Evolutionary conservation across 2,888 invertebrate species (phyloP).

Genomic region (Drosophila quinaria): DNA sequence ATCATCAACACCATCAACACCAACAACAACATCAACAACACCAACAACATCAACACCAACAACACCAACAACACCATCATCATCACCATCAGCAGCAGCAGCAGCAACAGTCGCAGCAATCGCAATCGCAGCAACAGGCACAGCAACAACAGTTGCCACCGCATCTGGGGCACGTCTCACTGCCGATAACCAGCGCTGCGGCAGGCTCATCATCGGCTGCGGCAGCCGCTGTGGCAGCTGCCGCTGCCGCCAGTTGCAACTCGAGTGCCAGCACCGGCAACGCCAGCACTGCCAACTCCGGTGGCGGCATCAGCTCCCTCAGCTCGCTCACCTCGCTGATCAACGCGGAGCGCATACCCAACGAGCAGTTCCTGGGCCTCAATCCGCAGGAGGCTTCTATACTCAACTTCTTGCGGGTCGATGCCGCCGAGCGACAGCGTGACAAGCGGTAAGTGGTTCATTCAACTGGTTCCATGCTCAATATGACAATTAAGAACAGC

Average conservation of each 20-base stretch:
- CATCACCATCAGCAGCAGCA: conserved; percentile 48
- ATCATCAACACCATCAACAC: conserved; percentile 83
- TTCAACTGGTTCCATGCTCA: neutral
- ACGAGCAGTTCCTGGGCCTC: conserved; percentile 86
- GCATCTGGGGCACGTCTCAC: conserved; percentile 71
- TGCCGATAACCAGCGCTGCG: conserved; percentile 72
- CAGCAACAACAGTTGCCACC: conserved; percentile 62
- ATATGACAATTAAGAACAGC: neutral
- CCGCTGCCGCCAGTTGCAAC: conserved; percentile 57
- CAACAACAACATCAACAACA: conserved; percentile 72
- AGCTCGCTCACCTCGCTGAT: conserved; percentile 86
- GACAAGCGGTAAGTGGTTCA: conserved; percentile 87
- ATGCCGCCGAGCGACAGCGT: conserved; percentile 88
- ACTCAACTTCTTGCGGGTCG: conserved; percentile 89
- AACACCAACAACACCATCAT: conserved; percentile 56
- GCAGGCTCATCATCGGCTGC: conserved; percentile 69
- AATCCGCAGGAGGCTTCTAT: conserved; percentile 88
- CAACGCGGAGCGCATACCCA: conserved; percentile 87
- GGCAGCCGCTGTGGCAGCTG: conserved; percentile 67
- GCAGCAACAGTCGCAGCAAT: conserved; percentile 53
- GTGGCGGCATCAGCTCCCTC: conserved; percentile 75
- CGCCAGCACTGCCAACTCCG: conserved; percentile 36
- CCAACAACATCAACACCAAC: conserved; percentile 81
- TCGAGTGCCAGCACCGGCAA: conserved; percentile 42
- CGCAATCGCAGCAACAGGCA: conserved; percentile 49